phyloP scores from a whole-genome alignment of 1,140 invertebrate species.

The Cherax quadricarinatus region DNA sequence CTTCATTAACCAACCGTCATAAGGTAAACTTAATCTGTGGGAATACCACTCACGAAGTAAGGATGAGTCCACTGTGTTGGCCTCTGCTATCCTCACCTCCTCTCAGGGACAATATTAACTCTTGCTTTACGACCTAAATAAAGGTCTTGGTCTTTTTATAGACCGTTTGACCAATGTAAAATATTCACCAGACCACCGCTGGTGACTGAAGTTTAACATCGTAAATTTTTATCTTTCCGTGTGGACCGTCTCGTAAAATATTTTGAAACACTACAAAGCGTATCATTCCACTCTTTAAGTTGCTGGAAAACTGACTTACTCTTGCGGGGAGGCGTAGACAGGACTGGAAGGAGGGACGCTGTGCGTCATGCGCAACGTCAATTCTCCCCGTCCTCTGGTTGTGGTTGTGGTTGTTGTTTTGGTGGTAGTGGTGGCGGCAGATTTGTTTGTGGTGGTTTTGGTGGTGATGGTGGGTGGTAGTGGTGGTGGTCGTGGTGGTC shows the following conservation, averaged over 20 bases:
- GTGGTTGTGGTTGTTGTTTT: too few relatives aligned
- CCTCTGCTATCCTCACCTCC: neutral
- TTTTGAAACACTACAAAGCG: neutral
- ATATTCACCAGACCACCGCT: neutral
- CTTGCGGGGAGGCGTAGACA: neutral
- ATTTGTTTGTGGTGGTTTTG: too few relatives aligned
- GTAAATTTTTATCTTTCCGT: slow-evolving; percentile 2
- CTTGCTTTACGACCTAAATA: neutral
- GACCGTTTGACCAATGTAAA: neutral
- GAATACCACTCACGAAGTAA: too few relatives aligned
- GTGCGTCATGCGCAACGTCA: too few relatives aligned
- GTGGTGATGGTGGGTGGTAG: too few relatives aligned
- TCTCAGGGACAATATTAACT: neutral
- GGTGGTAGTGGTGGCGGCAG: too few relatives aligned
- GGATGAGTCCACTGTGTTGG: neutral
- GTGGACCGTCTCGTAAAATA: neutral
- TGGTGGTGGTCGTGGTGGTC: too few relatives aligned
- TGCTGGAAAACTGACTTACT: neutral
- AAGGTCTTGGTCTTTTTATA: neutral
- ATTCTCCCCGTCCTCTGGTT: too few relatives aligned
- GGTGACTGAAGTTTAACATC: neutral
- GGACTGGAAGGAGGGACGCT: too few relatives aligned
- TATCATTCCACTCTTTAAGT: neutral
- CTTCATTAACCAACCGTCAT: too few relatives aligned
- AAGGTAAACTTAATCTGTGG: too few relatives aligned